Base-by-base conservation (phyloP, 2,888 invertebrate species). In the Tanypteryx hageni region DNA sequence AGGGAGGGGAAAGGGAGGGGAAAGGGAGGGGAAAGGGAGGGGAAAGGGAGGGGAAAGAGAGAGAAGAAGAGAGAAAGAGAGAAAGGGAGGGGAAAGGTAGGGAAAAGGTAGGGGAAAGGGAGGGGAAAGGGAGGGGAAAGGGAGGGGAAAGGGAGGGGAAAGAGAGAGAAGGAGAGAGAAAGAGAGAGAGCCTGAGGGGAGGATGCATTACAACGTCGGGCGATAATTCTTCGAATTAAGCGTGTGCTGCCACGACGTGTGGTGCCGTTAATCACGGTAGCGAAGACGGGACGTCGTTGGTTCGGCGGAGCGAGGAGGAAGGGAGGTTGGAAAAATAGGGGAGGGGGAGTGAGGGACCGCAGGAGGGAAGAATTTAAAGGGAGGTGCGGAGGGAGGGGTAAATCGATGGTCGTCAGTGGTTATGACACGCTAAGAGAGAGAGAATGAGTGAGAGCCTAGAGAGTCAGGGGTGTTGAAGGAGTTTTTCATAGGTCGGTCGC, bases 211-310 rank as follows among this genome's bases (percentile, higher is more conserved):
- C 86, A 61, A 27, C 86, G 86, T 27, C 16, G 61, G 86, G 86
- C 86, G 86, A 86, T 86, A 86, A 86, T 86, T 86, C 86, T 86
- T 86, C 86, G 86, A 61, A 86, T 86, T 86, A 86, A 86, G 86
- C 59, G 86, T 61, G 86, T 14, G 61, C 86, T 61, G 27, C 86
- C 27, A 61, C 61, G 86, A 59, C 18, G 59, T 85, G 59, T 59
- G 85, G 86, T 9, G 86, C 86, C 86, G 86, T 86, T 86, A 86
- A 86, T 86, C 86, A 86, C 61, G 86, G 22, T 31, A 59, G 86
- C 61, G 86, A 86, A 86, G 86, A 86, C 61, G 85, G 85, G 84
- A n/a, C 84, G 85, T 85, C 58, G 85, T 31, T 18, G 86, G 57
- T 7, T 27, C 13, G 22, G 27, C 22, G n/a, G 58, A 58, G 56